A percentile compares a stretch with the other conserved stretches of the same genome.
phyloP scores from a whole-genome alignment of 1,140 invertebrate genomes.

The Maniola jurtina region DNA sequence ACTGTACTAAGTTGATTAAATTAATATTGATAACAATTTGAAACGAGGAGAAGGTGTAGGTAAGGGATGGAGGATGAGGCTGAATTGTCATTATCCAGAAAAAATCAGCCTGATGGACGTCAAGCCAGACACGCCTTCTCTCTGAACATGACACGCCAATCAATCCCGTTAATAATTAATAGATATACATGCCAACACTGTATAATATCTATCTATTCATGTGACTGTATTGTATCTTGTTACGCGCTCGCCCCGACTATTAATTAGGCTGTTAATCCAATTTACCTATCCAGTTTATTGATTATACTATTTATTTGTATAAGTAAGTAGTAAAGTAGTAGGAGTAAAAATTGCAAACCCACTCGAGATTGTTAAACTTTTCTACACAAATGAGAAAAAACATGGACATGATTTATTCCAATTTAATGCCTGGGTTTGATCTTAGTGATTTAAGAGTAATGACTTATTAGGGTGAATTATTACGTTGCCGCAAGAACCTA shows the following conservation, averaged over 20 bases:
- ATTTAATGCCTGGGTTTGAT: too few species aligned
- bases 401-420: too few species aligned
- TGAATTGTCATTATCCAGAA: slow-evolving; percentile 3
- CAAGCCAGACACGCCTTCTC: not conserved
- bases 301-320: too few species aligned
- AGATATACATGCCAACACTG: not conserved
- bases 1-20: slow-evolving; percentile 11
- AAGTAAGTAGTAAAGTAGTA: too few species aligned
- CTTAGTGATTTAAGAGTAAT: too few species aligned
- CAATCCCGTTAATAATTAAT: slow-evolving; percentile 2
- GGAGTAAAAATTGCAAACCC: too few species aligned
- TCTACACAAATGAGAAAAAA: too few species aligned
- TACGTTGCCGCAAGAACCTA: too few species aligned
- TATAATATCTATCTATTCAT: too few species aligned
- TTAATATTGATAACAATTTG: not conserved
- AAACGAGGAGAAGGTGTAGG: not conserved
- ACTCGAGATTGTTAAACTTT: too few species aligned
- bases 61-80: not conserved
- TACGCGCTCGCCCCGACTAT: not conserved
- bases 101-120: slow-evolving; percentile 1
- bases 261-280: slow-evolving; percentile 1
- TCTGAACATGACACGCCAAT: slow-evolving; percentile 1
- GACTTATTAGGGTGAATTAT: too few species aligned
- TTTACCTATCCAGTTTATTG: not conserved
- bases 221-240: too few species aligned